Base-by-base conservation (phyloP, 2,888 invertebrate genomes). In the Arge pagana region DNA sequence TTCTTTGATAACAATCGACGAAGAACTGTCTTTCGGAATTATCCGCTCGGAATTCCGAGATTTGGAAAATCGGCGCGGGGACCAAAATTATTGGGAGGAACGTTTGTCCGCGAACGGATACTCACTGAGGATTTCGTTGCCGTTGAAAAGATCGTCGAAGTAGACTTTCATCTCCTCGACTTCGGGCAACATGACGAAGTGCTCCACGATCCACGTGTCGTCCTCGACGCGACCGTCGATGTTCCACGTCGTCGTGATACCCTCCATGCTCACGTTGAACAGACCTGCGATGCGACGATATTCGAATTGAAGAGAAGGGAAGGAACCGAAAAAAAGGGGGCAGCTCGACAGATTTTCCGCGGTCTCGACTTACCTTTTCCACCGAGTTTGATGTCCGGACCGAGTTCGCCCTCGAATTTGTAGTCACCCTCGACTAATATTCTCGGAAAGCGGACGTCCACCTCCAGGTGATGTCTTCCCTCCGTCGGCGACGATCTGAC, bases 121-220 rank as follows among this genome's bases (percentile, higher is more conserved):
- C 86, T 83, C 76, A 88, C 88, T 87, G 50, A 88, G 72, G 31
- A 81, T 81, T 2, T 79, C 77, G 63, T 85, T 84, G 62, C 86
- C 83, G 50, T 82, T 80, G 64, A 84, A 81, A 6, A 84, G 65
- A 53, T 86, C 86, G 23, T 78, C 80, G 43, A 86, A 79, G 64
- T 79, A 79, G 18, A 85, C 74, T 53, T 79, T 80, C 82, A 88
- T 81, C 53, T 80, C 80, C 13, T 83, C 83, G 11, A 88, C 78
- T 64, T 85, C 85, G 3, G 88, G 87, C 26, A 80, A 77, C 76
- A 85, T 77, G 66, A 81, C 81, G 65, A 86, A 84, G 11, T 82
- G 81, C 18, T 81, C 70, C 10, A 75, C 50, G 4, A 67, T 56
- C 71, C 70, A 74, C 57, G 59, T 67, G 52, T 76, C 75, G 42